These are phyloP conservation scores for Zaprionus inermis DNA, from an alignment of 1,140 invertebrate genomes.

Conservation along the genomic window DNA sequence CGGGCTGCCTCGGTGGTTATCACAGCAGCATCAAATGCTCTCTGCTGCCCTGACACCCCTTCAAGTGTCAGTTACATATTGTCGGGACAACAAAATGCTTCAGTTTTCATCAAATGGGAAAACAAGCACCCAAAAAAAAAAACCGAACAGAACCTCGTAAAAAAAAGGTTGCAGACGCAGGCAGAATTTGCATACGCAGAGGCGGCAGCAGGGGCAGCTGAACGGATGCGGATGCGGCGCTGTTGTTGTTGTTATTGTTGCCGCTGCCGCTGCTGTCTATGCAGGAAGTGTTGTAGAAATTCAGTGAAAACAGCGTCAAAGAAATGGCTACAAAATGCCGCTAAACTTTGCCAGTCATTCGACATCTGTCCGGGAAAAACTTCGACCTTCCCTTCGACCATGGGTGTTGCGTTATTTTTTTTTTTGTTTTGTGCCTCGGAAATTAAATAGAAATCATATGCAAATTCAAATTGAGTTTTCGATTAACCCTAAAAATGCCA, in stretches of 20 bases:
- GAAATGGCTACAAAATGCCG: conserved; percentile 60
- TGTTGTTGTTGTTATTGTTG: conserved; percentile 44
- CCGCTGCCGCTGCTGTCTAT: conserved; percentile 65
- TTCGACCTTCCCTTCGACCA: conserved; percentile 15
- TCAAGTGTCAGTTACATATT: conserved; percentile 82
- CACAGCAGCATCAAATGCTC: conserved; percentile 61
- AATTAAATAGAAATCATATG: conserved; percentile 80
- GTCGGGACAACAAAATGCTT: conserved; percentile 80
- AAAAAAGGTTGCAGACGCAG: conserved; percentile 74
- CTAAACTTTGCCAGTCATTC: conserved; percentile 67
- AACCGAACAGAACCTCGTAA: conserved; percentile 32
- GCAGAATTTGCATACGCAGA: conserved; percentile 56
- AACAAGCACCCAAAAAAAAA: conserved; percentile 34
- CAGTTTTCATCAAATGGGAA: conserved; percentile 64
- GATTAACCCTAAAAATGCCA: conserved; percentile 64
- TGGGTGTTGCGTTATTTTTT: conserved; percentile 24
- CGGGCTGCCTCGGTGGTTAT: conserved; percentile 45
- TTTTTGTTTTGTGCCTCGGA: conserved; percentile 20
- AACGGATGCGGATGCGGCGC: conserved; percentile 56
- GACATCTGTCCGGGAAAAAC: conserved; percentile 41
- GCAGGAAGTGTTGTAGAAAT: conserved; percentile 72
- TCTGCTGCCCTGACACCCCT: conserved; percentile 78
- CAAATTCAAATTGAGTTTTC: conserved; percentile 71
- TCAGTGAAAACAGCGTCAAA: conserved; percentile 61
- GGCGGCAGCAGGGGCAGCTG: conserved; percentile 43